These are phyloP conservation scores for Crepidodera aurea DNA, from an alignment of 2,888 invertebrate species.

Conservation along the genomic window DNA sequence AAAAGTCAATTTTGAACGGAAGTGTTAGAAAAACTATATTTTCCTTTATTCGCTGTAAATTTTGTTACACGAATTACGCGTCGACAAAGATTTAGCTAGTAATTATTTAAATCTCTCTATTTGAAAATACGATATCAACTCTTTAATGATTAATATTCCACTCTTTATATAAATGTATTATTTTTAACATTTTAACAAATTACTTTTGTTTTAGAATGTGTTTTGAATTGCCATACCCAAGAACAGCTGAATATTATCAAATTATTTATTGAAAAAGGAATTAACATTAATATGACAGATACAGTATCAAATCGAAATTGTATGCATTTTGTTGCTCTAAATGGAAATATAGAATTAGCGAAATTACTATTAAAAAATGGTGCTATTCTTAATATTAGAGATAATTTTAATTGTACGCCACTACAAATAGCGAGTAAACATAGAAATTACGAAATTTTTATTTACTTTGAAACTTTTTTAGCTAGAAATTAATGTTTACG, in stretches of 20 bases:
- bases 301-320: slow-evolving; percentile 57
- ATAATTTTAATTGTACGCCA: slow-evolving; percentile 33
- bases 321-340: slow-evolving; percentile 65
- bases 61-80: too few species aligned
- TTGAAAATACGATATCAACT: too few species aligned
- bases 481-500: not conserved
- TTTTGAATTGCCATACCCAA: slow-evolving; percentile 51
- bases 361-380: slow-evolving; percentile 58
- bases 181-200: too few species aligned
- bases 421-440: slow-evolving; percentile 19
- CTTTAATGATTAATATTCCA: too few species aligned
- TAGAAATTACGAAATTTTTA: slow-evolving; percentile 20
- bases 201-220: slow-evolving; percentile 43
- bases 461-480: slow-evolving; percentile 7
- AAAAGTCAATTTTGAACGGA: too few species aligned
- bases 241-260: slow-evolving; percentile 60
- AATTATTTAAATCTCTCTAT: too few species aligned
- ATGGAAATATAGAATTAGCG: slow-evolving; percentile 60
- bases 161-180: too few species aligned
- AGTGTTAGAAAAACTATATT: too few species aligned
- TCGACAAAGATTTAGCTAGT: too few species aligned
- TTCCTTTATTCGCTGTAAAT: too few species aligned
- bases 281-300: slow-evolving; percentile 30
- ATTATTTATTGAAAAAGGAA: slow-evolving; percentile 32
- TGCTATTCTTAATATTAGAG: slow-evolving; percentile 53